Base-by-base conservation (phyloP, 2,113 vertebrate genomes). In the Clarias magur region DNA sequence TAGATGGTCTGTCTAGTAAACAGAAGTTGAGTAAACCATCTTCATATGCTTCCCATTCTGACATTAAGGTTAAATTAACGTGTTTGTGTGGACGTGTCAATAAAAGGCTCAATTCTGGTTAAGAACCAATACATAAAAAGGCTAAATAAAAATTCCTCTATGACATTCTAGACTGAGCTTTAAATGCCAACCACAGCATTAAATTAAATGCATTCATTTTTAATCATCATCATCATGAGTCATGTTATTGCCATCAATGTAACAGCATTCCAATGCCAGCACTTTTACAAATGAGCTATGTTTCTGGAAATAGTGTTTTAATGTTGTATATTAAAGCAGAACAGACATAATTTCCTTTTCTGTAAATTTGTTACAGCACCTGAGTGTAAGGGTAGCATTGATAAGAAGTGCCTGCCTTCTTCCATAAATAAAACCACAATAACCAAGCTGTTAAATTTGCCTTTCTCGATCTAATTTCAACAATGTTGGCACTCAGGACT, bases 151-250 rank as follows among this genome's bases (percentile, higher is more conserved):
- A 65, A 76, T 88, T 65, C 34, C 17, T 27, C 16, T 16, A 25
- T 80, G 73, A 80, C 73, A 56, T 78, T 63, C 54, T 80, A 62
- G 38, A 86, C 67, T 67, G 59, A n/a, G 81, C 68, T 76, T 78
- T 82, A 89, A 85, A 67, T 65, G 83, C 30, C 34, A 53, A 80
- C 27, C 38, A n/a, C 53, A 73, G 23, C 83, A 68, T 75, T 85
- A 84, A 89, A 82, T 75, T 13, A 67, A 86, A 85, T 57, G 54
- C 54, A n/a, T 85, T 57, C 68, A 34, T 82, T 87, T 82, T 27
- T 68, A 59, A 82, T 79, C 79, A 56, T 53, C 38, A 70, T 42
- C 42, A 42, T 48, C 48, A 48, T 48, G 15, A 13, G 59, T 68
- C 38, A 79, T 68, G 78, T 82, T 67, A 79, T 78, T 79, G 75